phyloP scores from a whole-genome alignment of 2,797 vertebrate species.

The Sebastes elongatus region DNA sequence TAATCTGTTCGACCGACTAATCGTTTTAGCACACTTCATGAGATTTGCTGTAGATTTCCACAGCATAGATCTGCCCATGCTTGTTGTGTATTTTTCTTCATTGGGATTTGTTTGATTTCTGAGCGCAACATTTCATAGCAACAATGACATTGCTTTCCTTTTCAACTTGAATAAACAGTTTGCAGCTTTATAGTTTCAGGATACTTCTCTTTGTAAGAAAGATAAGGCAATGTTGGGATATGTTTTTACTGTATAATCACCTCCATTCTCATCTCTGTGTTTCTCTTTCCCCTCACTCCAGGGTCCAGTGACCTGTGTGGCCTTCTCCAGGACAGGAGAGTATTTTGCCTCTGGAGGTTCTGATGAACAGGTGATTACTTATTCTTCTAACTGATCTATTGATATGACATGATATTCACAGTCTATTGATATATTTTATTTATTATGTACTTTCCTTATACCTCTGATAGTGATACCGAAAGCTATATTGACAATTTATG shows the following conservation, averaged over 20 bases:
- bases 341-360: constrained; percentile 93
- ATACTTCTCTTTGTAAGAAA: not conserved
- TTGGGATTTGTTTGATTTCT: not conserved
- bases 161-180: not conserved
- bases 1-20: not conserved
- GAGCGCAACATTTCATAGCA: not conserved
- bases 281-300: constrained; percentile 47
- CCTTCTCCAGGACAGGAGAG: constrained; percentile 90
- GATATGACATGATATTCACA: not conserved
- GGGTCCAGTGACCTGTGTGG: constrained; percentile 91
- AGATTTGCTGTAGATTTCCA: not conserved
- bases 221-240: not conserved
- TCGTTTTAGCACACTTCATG: not conserved
- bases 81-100: not conserved
- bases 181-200: not conserved
- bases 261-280: not conserved
- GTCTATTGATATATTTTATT: not conserved
- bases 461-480: not conserved
- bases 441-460: not conserved
- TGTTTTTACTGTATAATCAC: not conserved
- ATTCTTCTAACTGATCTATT: not conserved
- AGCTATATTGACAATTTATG: not conserved
- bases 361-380: constrained; percentile 90
- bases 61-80: not conserved
- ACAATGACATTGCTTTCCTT: not conserved